Evolutionary conservation across 1,140 invertebrate species (phyloP).

Genomic region (Chlorops oryzae): DNA sequence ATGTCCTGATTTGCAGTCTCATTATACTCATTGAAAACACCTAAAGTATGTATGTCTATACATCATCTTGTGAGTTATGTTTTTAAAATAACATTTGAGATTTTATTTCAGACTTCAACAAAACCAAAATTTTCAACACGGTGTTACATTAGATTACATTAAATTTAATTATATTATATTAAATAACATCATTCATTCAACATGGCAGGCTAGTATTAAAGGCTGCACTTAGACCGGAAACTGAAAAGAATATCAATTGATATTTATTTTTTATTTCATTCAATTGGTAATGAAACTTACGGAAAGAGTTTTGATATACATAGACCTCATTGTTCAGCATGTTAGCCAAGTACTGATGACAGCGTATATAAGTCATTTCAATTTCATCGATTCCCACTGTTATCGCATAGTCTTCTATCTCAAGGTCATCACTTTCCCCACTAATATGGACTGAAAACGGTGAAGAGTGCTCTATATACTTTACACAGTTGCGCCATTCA

Average conservation of each 20-base stretch:
- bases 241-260: constrained; percentile 19
- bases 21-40: too few relatives aligned
- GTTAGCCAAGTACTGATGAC: constrained; percentile 32
- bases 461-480: constrained; percentile 14
- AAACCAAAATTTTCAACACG: too few relatives aligned
- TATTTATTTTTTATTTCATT: neutral
- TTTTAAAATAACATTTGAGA: too few relatives aligned
- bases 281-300: constrained; percentile 24
- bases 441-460: constrained; percentile 7
- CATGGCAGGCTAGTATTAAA: constrained; percentile 32
- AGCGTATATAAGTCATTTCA: constrained; percentile 37
- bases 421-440: neutral
- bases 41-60: too few relatives aligned
- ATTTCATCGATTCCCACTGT: constrained; percentile 32
- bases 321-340: constrained; percentile 27
- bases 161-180: neutral
- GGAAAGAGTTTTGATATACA: constrained; percentile 26
- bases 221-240: constrained; percentile 32
- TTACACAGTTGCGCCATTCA: constrained; percentile 25
- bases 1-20: too few relatives aligned
- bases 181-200: constrained; percentile 13
- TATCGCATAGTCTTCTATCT: constrained; percentile 20
- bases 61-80: too few relatives aligned
- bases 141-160: too few relatives aligned
- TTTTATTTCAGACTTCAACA: too few relatives aligned